Evolutionary conservation across 2,888 invertebrate genomes (phyloP).

Genomic region (Hoplodrina blanda): DNA sequence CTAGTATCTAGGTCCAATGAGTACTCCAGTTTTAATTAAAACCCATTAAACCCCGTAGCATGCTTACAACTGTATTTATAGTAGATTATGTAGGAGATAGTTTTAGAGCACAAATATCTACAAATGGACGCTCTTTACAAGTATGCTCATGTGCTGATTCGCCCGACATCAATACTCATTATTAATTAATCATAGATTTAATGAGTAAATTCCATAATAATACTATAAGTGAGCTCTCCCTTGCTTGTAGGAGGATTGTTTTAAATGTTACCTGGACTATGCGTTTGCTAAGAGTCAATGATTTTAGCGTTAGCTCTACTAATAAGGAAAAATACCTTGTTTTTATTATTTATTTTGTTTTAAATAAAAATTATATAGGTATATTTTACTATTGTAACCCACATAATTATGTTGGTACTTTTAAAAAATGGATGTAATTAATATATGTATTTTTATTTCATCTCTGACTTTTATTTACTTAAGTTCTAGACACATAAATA

Average conservation of each 20-base stretch:
- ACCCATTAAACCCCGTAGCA: slow-evolving; percentile 38
- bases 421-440: slow-evolving; percentile 90
- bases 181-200: slow-evolving; percentile 87
- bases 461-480: slow-evolving; percentile 76
- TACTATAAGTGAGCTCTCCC: slow-evolving; percentile 87
- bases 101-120: slow-evolving; percentile 56
- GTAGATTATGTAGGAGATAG: slow-evolving; percentile 59
- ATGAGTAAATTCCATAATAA: slow-evolving; percentile 89
- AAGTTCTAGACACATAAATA: background rate
- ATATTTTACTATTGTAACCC: slow-evolving; percentile 91
- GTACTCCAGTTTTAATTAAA: slow-evolving; percentile 41
- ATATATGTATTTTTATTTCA: slow-evolving; percentile 91
- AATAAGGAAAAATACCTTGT: slow-evolving; percentile 88
- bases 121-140: slow-evolving; percentile 39
- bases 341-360: slow-evolving; percentile 91
- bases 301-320: slow-evolving; percentile 87
- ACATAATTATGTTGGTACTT: slow-evolving; percentile 90
- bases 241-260: slow-evolving; percentile 89
- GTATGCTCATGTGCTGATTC: slow-evolving; percentile 71
- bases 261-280: slow-evolving; percentile 87
- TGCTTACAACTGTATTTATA: slow-evolving; percentile 55
- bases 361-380: slow-evolving; percentile 88
- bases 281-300: slow-evolving; percentile 88
- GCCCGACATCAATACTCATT: slow-evolving; percentile 81
- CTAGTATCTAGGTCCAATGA: slow-evolving; percentile 58